phyloP scores from a whole-genome alignment of 2,797 vertebrate species.

The Mormyrops boulengeri region DNA sequence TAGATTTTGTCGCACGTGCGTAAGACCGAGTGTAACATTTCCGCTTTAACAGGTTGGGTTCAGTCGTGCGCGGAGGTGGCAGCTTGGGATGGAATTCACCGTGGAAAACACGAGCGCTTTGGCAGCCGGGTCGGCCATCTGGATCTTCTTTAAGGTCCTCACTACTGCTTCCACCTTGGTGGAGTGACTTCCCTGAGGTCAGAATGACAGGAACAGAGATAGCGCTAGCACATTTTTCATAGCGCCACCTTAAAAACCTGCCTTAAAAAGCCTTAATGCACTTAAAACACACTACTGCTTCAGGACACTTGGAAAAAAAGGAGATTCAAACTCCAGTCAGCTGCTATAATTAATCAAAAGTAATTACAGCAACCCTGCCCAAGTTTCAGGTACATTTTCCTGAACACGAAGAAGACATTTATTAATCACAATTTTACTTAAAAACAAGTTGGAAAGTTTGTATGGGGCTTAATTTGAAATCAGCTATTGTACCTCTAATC shows the following conservation, averaged over 20 bases:
- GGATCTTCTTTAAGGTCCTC: conserved; percentile 89
- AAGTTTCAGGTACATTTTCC: background rate
- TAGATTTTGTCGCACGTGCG: background rate
- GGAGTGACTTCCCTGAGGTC: conserved; percentile 93
- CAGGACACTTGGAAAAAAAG: background rate
- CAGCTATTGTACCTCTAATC: background rate
- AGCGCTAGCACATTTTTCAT: background rate
- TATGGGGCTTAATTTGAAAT: background rate
- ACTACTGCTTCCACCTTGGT: conserved; percentile 98
- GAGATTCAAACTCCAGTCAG: background rate
- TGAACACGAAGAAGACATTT: background rate
- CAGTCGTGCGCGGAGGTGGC: background rate
- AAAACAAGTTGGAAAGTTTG: background rate
- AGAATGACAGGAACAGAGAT: conserved; percentile 10
- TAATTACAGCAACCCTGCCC: background rate
- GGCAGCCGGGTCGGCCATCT: conserved; percentile 77
- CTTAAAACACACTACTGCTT: background rate
- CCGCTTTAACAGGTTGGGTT: background rate
- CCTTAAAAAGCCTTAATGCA: background rate
- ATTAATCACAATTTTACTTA: background rate
- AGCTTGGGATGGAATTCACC: conserved; percentile 48
- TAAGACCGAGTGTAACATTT: background rate
- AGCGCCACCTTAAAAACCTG: background rate
- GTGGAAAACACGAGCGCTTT: conserved; percentile 96
- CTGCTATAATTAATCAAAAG: background rate